Conservation (phyloP, 2,888 invertebrate species). For the Meiosimyza decipiens region DNA sequence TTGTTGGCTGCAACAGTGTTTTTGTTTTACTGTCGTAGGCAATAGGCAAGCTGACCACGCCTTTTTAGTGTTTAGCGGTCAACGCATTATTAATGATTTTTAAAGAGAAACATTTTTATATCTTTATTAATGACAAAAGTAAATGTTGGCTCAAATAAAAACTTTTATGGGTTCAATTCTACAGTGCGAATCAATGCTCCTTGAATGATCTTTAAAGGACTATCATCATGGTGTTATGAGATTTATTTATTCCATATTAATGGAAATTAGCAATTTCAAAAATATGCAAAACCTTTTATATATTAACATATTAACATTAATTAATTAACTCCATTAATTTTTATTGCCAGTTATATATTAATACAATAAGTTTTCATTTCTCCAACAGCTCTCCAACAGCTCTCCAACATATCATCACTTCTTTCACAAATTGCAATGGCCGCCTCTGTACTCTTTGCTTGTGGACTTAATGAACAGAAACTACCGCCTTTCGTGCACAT, state of each 20-base stretch:
- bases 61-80: background rate
- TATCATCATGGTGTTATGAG: no score
- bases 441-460: conserved; percentile 72
- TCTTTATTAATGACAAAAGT: background rate
- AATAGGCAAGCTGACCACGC: background rate
- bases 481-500: conserved; percentile 72
- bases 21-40: background rate
- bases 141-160: background rate
- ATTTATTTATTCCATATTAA: no score
- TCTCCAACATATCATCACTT: background rate
- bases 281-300: no score
- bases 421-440: conserved; percentile 67
- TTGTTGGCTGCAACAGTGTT: background rate
- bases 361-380: background rate
- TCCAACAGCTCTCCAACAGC: background rate
- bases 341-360: background rate
- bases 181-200: no score
- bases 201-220: no score
- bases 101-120: background rate
- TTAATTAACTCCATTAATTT: no score
- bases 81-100: background rate
- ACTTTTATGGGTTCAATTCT: no score
- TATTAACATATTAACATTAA: no score
- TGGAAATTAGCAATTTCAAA: no score
- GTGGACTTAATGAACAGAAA: conserved; percentile 73